Conservation (phyloP, 2,888 invertebrate species). For the Sarcophaga subvicina region DNA sequence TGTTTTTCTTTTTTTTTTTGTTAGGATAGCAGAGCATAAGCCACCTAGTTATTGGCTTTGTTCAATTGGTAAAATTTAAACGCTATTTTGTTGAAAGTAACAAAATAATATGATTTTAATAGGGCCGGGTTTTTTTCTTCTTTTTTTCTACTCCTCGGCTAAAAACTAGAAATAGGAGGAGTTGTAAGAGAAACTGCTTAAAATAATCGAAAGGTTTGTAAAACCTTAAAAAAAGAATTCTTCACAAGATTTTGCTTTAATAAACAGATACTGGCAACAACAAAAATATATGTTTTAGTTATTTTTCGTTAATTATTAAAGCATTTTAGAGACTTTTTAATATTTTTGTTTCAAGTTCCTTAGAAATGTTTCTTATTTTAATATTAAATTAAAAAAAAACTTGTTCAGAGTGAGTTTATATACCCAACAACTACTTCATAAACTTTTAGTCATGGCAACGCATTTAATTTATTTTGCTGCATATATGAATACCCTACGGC, state of each 20-base stretch:
- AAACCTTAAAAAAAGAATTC: too few species aligned
- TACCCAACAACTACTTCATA: not conserved
- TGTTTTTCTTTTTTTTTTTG: not conserved
- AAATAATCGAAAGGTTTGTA: too few species aligned
- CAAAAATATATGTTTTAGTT: not conserved
- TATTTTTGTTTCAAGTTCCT: not conserved
- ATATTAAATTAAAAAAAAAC: not conserved
- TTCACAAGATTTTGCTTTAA: too few species aligned
- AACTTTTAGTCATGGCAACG: constrained; percentile 21
- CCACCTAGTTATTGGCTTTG: constrained; percentile 65
- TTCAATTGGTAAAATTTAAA: constrained; percentile 69
- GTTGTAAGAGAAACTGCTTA: too few species aligned
- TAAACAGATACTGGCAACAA: not conserved
- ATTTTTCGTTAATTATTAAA: not conserved
- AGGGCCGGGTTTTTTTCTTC: constrained; percentile 24
- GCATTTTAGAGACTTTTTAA: not conserved
- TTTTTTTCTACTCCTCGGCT: not conserved
- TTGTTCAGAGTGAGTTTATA: not conserved
- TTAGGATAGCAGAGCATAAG: constrained; percentile 39
- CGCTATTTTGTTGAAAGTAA: constrained; percentile 64
- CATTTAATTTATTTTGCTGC: constrained; percentile 22
- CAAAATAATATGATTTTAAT: constrained; percentile 69
- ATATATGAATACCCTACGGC: not conserved
- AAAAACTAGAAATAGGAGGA: too few species aligned
- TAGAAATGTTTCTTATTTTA: not conserved